Conservation (phyloP, 2,888 invertebrate genomes). For the Parapristionchus giblindavisi region DNA sequence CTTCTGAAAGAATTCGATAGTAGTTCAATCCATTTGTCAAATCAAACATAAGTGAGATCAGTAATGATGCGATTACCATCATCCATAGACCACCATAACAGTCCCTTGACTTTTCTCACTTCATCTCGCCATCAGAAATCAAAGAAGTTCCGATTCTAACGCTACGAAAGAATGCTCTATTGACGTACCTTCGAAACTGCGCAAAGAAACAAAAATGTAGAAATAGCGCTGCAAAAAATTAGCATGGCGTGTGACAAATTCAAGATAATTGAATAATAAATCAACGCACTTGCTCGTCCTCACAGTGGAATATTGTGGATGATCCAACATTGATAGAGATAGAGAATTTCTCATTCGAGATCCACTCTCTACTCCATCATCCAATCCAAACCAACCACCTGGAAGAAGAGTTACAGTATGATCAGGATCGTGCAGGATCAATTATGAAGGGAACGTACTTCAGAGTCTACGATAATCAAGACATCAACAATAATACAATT, state of each 20-base stretch:
- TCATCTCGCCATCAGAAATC: no score
- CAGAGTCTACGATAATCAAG: background rate
- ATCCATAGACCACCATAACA: no score
- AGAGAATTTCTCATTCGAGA: conserved; percentile 59
- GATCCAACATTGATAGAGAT: conserved; percentile 61
- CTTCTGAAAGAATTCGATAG: conserved; percentile 8
- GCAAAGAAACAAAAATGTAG: no score
- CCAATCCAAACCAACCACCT: conserved; percentile 61
- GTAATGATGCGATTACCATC: no score
- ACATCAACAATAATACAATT: no score
- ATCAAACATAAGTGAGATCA: no score
- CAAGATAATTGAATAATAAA: background rate
- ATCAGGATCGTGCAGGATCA: background rate
- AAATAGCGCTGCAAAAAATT: background rate
- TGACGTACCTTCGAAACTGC: no score
- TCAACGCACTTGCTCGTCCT: conserved; percentile 17
- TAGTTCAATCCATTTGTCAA: no score
- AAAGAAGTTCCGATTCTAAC: no score
- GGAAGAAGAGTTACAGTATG: conserved; percentile 29
- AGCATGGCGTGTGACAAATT: background rate
- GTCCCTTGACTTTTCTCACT: no score
- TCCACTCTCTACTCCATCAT: conserved; percentile 50
- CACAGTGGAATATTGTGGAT: conserved; percentile 49
- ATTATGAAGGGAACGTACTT: background rate
- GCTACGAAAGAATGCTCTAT: no score